Evolutionary conservation across 2,797 vertebrate species (phyloP).

Genomic region (Paedocypris micromegethes): DNA sequence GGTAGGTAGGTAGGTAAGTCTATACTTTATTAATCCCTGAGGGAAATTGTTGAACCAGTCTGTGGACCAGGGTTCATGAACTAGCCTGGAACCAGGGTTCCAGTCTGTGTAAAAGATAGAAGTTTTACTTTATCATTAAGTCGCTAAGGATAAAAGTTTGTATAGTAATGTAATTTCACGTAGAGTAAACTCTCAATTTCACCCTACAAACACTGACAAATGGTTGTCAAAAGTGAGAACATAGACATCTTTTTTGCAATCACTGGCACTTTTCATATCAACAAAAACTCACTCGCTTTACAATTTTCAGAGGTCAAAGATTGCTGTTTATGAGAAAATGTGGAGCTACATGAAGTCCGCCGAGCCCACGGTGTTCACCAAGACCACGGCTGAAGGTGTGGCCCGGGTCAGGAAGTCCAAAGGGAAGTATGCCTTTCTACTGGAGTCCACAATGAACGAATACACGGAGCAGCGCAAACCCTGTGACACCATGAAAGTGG

Average conservation of each 20-base stretch:
- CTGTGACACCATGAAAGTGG: slow-evolving; percentile 99
- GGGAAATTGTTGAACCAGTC: too few species aligned
- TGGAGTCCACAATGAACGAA: slow-evolving; percentile 99
- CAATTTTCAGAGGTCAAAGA: slow-evolving; percentile 91
- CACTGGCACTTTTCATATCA: slow-evolving; percentile 15
- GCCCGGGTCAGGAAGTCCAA: slow-evolving; percentile 97
- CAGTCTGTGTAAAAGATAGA: too few species aligned
- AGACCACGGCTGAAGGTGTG: slow-evolving; percentile 94
- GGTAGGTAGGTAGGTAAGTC: too few species aligned
- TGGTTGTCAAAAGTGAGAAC: too few species aligned
- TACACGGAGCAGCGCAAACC: slow-evolving; percentile 99
- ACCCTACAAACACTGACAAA: too few species aligned
- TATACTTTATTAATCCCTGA: too few species aligned
- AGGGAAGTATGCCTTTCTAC: slow-evolving; percentile 98
- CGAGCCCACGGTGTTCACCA: slow-evolving; percentile 95
- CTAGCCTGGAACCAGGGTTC: too few species aligned
- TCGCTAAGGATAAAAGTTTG: too few species aligned
- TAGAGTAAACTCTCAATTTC: too few species aligned
- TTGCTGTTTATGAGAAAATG: slow-evolving; percentile 99
- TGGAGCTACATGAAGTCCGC: slow-evolving; percentile 99
- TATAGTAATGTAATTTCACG: too few species aligned
- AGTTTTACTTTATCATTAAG: too few species aligned
- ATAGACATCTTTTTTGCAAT: background rate
- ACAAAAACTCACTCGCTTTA: background rate
- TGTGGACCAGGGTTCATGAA: too few species aligned